Percentiles rank a stretch among this genome's conserved stretches.
These are phyloP conservation scores for Tragopan temminckii DNA, from an alignment of 2,797 vertebrate genomes.

Conservation along the genomic window DNA sequence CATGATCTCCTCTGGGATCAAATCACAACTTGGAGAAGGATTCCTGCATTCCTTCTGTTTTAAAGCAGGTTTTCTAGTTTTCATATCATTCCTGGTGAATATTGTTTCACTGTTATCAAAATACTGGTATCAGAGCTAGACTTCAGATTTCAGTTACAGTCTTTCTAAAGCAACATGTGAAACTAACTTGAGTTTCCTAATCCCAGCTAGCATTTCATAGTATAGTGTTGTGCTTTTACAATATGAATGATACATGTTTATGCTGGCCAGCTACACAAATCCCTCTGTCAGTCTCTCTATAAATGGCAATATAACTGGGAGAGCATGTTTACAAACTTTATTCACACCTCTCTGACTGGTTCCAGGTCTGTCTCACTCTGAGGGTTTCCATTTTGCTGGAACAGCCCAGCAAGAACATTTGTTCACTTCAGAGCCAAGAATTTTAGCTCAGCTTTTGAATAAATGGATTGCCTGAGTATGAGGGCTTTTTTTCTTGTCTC, in stretches of 20 bases:
- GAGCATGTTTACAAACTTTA: slow-evolving; percentile 14
- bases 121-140: not conserved
- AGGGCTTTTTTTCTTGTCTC: not conserved
- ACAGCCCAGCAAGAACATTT: not conserved
- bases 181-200: not conserved
- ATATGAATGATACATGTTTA: not conserved
- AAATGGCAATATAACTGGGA: not conserved
- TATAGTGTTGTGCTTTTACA: not conserved
- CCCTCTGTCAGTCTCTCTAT: not conserved
- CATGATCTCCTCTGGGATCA: not conserved
- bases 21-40: not conserved
- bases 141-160: not conserved
- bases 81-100: not conserved
- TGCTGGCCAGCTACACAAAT: not conserved
- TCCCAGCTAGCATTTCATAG: not conserved
- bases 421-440: not conserved
- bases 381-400: slow-evolving; percentile 32
- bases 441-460: not conserved
- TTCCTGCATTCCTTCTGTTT: not conserved
- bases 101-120: not conserved
- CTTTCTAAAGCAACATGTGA: not conserved
- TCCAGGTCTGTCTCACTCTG: not conserved
- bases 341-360: not conserved
- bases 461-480: not conserved
- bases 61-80: not conserved